phyloP scores from a whole-genome alignment of 2,113 vertebrate species.

The Steatornis caripensis region DNA sequence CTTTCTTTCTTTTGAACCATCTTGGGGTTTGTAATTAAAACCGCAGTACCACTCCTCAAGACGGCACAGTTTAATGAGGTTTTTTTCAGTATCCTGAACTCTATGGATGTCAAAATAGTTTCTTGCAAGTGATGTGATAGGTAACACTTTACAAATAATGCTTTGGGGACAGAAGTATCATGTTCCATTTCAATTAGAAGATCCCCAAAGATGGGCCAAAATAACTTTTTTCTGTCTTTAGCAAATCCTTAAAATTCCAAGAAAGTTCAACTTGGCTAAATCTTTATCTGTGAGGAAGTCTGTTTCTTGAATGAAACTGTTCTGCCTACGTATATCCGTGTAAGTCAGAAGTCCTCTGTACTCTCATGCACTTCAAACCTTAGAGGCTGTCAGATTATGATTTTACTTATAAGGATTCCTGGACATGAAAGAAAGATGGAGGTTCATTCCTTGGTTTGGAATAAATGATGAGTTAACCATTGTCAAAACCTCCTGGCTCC shows the following conservation, averaged over 20 bases:
- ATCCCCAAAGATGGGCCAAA: not conserved
- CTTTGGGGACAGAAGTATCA: not conserved
- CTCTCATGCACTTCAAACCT: not conserved
- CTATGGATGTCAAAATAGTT: not conserved
- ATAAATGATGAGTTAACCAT: slow-evolving; percentile 32
- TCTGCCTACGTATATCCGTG: not conserved
- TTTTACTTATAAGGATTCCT: slow-evolving; percentile 7
- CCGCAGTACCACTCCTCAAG: not conserved
- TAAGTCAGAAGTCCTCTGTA: not conserved
- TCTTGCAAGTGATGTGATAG: not conserved
- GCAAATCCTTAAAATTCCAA: not conserved
- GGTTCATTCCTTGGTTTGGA: slow-evolving; percentile 8
- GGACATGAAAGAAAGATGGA: not conserved
- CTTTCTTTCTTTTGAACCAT: not conserved
- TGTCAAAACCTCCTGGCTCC: not conserved
- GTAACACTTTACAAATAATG: not conserved
- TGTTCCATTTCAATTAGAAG: not conserved
- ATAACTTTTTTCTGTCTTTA: not conserved
- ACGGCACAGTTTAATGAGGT: not conserved
- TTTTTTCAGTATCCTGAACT: not conserved
- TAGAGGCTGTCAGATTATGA: not conserved
- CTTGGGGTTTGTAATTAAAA: not conserved
- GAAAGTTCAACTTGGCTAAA: not conserved
- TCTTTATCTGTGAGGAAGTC: not conserved
- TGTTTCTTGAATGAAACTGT: not conserved